phyloP scores from a whole-genome alignment of 2,113 vertebrate species.

The Saccopteryx leptura region DNA sequence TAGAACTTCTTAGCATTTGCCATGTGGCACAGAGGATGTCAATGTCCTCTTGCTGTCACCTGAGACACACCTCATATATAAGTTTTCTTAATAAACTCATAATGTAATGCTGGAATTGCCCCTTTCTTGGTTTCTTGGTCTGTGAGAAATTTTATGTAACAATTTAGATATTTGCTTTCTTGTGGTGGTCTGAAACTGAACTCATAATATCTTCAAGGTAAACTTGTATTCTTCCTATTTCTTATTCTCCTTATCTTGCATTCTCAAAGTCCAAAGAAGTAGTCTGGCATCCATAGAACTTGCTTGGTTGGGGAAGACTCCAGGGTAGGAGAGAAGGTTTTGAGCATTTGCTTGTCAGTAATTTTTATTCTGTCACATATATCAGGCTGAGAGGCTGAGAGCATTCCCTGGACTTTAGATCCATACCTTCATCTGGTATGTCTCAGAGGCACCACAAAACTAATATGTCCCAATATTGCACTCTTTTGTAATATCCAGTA shows the following conservation, averaged over 20 bases:
- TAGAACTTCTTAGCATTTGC: neutral
- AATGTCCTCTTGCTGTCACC: neutral
- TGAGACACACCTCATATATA: neutral
- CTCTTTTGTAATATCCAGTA: neutral
- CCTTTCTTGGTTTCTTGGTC: neutral
- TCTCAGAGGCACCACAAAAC: neutral
- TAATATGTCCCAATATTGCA: neutral
- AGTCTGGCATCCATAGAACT: neutral
- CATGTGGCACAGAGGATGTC: neutral
- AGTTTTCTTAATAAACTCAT: neutral
- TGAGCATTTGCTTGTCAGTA: neutral
- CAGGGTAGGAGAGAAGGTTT: neutral
- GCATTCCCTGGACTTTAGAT: neutral
- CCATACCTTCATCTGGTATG: neutral
- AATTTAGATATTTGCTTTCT: neutral
- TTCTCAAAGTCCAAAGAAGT: conserved; percentile 29
- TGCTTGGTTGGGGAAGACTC: neutral
- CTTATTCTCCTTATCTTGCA: conserved; percentile 20
- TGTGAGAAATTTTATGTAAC: neutral
- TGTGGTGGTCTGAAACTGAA: neutral
- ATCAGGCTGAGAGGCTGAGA: neutral
- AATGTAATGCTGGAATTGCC: neutral
- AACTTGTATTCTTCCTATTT: neutral
- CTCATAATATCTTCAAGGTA: neutral
- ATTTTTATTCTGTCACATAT: neutral